phyloP scores from a whole-genome alignment of 2,888 invertebrate genomes.

The Drosophila percnosoma region DNA sequence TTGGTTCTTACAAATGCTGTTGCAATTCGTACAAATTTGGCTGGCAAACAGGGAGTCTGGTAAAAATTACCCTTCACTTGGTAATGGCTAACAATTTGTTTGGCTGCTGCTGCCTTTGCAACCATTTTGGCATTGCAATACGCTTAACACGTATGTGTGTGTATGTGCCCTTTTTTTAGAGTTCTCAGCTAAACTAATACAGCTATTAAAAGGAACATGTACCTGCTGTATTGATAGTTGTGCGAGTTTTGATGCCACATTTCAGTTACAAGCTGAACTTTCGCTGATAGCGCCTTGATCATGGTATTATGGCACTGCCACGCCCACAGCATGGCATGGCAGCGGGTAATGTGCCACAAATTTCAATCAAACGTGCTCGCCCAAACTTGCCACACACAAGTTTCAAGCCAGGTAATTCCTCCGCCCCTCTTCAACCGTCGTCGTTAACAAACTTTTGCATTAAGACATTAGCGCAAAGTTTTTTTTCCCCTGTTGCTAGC shows the following conservation, averaged over 20 bases:
- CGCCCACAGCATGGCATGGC: slow-evolving; percentile 10
- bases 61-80: slow-evolving; percentile 78
- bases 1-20: slow-evolving; percentile 65
- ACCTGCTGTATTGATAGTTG: slow-evolving; percentile 1
- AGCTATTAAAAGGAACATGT: slow-evolving; percentile 14
- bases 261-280: slow-evolving; percentile 38
- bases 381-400: slow-evolving; percentile 66
- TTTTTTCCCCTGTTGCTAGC: slow-evolving; percentile 55
- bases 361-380: slow-evolving; percentile 80
- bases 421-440: neutral
- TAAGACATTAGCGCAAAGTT: slow-evolving; percentile 79
- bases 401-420: slow-evolving; percentile 58
- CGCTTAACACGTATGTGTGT: slow-evolving; percentile 49
- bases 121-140: slow-evolving; percentile 47
- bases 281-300: slow-evolving; percentile 58
- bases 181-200: slow-evolving; percentile 35
- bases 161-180: slow-evolving; percentile 2
- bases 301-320: slow-evolving; percentile 44
- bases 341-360: slow-evolving; percentile 75
- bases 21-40: slow-evolving; percentile 80
- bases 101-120: slow-evolving; percentile 51
- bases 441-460: slow-evolving; percentile 77
- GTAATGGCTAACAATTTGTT: slow-evolving; percentile 79
- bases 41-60: slow-evolving; percentile 72
- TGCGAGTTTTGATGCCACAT: slow-evolving; percentile 53